Percentiles rank a stretch among this genome's conserved stretches.
Evolutionary conservation across 1,140 invertebrate genomes (phyloP).

Genomic region (Penaeus indicus): DNA sequence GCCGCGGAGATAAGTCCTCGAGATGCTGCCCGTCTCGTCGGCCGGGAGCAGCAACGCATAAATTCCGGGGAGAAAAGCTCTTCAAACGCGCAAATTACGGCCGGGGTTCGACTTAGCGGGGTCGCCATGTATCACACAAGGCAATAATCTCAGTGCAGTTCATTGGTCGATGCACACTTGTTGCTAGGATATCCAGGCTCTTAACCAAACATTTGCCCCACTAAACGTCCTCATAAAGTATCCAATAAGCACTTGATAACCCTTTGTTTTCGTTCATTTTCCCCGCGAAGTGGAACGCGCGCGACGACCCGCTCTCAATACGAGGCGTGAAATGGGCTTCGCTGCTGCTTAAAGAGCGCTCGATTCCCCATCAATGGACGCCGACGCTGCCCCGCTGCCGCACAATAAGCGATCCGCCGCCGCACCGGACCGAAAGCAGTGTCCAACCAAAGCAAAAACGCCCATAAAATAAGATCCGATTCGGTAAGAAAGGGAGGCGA

Average conservation of each 20-base stretch:
- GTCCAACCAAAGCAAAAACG: background rate
- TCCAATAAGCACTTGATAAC: constrained; percentile 63
- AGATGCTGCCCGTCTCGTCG: too few relatives aligned
- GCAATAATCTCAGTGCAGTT: constrained; percentile 47
- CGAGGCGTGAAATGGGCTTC: background rate
- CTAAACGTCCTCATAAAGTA: constrained; percentile 62
- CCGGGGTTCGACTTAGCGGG: constrained; percentile 36
- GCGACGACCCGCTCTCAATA: background rate
- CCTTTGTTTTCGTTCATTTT: constrained; percentile 60
- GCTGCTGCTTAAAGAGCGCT: background rate
- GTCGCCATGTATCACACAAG: constrained; percentile 53
- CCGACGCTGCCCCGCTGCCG: too few relatives aligned
- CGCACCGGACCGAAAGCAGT: too few relatives aligned
- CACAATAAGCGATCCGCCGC: background rate
- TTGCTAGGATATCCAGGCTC: constrained; percentile 58
- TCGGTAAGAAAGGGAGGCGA: constrained; percentile 57
- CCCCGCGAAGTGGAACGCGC: constrained; percentile 21
- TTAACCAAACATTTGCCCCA: constrained; percentile 61
- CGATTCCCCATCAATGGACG: background rate
- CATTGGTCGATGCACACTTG: constrained; percentile 59
- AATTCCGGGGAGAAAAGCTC: background rate
- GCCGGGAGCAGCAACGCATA: too few relatives aligned
- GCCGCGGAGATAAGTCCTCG: too few relatives aligned
- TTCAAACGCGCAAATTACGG: background rate
- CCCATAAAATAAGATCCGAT: constrained; percentile 49